A percentile compares a stretch with the other conserved stretches of the same genome.
Conservation (phyloP, 2,888 invertebrate species). For the Philonicus albiceps region DNA sequence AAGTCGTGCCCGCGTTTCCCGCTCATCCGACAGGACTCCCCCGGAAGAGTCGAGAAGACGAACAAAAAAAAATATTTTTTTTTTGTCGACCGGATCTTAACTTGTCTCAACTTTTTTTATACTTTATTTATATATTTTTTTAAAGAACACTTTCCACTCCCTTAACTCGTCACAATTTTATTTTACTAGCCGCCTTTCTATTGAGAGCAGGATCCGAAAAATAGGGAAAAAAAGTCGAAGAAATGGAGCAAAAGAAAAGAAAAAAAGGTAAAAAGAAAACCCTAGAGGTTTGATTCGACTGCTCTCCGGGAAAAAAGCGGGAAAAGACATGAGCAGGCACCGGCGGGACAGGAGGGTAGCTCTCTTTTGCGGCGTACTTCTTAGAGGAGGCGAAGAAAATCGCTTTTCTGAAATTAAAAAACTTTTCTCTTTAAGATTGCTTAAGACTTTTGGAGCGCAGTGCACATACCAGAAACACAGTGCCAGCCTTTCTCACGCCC, state of each 20-base stretch:
- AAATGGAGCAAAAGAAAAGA: neutral
- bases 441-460: neutral
- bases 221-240: neutral
- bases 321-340: neutral
- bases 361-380: neutral
- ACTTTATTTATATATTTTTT: neutral
- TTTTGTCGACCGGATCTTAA: neutral
- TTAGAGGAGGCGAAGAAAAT: neutral
- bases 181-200: conserved; percentile 2
- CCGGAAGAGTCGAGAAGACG: neutral
- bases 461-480: neutral
- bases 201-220: neutral
- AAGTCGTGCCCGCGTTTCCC: neutral
- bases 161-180: conserved; percentile 23
- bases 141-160: neutral
- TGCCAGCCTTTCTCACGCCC: neutral
- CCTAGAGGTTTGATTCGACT: neutral
- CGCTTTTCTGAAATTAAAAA: conserved; percentile 30
- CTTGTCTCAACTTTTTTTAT: neutral
- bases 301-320: neutral
- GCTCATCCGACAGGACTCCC: neutral
- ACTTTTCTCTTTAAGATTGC: conserved; percentile 33
- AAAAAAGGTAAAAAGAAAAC: neutral
- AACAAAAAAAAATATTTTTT: neutral
- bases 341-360: neutral